A percentile compares a stretch with the other conserved stretches of the same genome.
phyloP scores from a whole-genome alignment of 2,797 vertebrate species.

The Lutjanus argentimaculatus region DNA sequence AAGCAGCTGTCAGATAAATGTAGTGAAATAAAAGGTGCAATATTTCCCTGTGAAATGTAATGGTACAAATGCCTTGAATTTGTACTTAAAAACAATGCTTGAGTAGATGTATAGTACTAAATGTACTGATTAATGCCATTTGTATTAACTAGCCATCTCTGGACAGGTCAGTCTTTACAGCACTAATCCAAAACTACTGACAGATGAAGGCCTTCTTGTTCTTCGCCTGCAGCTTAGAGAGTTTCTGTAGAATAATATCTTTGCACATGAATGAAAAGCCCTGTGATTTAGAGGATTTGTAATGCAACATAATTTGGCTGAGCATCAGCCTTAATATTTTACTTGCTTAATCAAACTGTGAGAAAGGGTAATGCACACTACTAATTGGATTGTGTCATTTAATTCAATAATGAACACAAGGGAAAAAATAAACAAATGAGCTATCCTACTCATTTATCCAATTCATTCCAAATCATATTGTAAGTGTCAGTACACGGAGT shows the following conservation, averaged over 20 bases:
- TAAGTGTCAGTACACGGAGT: constrained; percentile 59
- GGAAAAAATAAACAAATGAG: constrained; percentile 75
- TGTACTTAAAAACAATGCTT: background rate
- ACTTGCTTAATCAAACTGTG: constrained; percentile 81
- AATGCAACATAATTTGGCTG: constrained; percentile 79
- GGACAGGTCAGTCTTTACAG: constrained; percentile 13
- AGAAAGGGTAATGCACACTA: constrained; percentile 78
- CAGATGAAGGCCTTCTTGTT: constrained; percentile 20
- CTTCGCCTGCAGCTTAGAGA: constrained; percentile 34
- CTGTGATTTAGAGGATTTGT: constrained; percentile 74
- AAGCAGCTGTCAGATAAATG: background rate
- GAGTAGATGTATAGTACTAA: no score
- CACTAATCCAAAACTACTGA: constrained; percentile 2
- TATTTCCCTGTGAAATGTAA: background rate
- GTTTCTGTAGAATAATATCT: constrained; percentile 40
- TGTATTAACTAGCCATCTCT: background rate
- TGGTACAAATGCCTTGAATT: background rate
- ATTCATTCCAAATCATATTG: constrained; percentile 75
- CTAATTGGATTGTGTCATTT: constrained; percentile 84
- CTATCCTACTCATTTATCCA: constrained; percentile 76
- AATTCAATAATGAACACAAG: constrained; percentile 82
- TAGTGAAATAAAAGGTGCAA: background rate
- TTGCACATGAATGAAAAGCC: constrained; percentile 61
- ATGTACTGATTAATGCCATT: background rate
- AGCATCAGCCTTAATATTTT: constrained; percentile 77